Conservation (phyloP, 2,888 invertebrate genomes). For the Auanema sp. region DNA sequence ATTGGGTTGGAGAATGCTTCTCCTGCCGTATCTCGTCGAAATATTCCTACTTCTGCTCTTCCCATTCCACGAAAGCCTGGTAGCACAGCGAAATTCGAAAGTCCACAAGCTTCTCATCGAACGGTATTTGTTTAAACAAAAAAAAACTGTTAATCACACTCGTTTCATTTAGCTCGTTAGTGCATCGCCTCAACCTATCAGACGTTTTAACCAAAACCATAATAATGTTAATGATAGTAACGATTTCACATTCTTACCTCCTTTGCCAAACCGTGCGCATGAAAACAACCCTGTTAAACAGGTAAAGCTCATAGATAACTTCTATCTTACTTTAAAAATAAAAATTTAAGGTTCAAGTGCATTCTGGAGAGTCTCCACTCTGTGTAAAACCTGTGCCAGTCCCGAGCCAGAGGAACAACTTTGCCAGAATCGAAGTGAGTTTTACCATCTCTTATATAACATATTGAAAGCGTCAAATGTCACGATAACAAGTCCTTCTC, state of each 20-base stretch:
- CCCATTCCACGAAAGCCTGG: slow-evolving; percentile 30
- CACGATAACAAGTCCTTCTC: neutral
- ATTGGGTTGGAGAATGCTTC: slow-evolving; percentile 42
- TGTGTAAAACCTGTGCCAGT: slow-evolving; percentile 58
- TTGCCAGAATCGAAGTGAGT: slow-evolving; percentile 56
- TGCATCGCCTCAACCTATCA: slow-evolving; percentile 27
- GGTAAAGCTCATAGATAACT: slow-evolving; percentile 28
- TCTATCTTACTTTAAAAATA: neutral
- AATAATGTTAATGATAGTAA: slow-evolving; percentile 51
- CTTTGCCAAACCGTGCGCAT: slow-evolving; percentile 31
- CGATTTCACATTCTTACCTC: slow-evolving; percentile 63
- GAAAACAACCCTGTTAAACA: slow-evolving; percentile 57
- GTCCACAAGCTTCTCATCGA: slow-evolving; percentile 18
- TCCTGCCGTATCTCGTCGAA: slow-evolving; percentile 25
- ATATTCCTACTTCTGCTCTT: slow-evolving; percentile 28
- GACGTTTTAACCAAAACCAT: slow-evolving; percentile 22
- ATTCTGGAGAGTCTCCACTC: slow-evolving; percentile 33
- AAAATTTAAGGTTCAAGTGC: slow-evolving; percentile 47
- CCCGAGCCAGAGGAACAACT: slow-evolving; percentile 59
- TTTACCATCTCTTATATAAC: no score
- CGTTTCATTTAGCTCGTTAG: slow-evolving; percentile 12
- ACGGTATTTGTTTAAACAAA: slow-evolving; percentile 8
- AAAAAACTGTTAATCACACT: neutral
- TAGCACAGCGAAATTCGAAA: slow-evolving; percentile 9
- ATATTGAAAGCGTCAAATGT: slow-evolving; percentile 7